phyloP scores from a whole-genome alignment of 2,113 vertebrate genomes.

The Nannospalax galili region DNA sequence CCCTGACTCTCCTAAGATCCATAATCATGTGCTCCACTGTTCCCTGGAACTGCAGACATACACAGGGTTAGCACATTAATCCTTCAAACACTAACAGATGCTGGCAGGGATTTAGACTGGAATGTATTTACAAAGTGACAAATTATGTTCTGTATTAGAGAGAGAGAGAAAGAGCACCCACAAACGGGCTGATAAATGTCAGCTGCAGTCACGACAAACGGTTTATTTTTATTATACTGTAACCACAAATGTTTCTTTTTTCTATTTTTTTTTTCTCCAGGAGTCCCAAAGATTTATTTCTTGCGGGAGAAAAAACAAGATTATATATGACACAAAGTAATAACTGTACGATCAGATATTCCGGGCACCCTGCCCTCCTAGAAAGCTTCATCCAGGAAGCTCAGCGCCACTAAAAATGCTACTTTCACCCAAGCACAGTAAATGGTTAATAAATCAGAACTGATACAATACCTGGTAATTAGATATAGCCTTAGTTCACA shows the following conservation, averaged over 20 bases:
- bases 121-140: slow-evolving; percentile 94
- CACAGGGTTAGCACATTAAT: slow-evolving; percentile 87
- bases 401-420: slow-evolving; percentile 78
- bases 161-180: slow-evolving; percentile 90
- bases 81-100: slow-evolving; percentile 91
- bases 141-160: slow-evolving; percentile 91
- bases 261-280: slow-evolving; percentile 60
- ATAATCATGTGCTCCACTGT: slow-evolving; percentile 79
- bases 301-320: slow-evolving; percentile 86
- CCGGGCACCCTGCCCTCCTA: slow-evolving; percentile 85
- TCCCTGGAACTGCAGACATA: slow-evolving; percentile 85
- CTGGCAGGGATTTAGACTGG: slow-evolving; percentile 91
- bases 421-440: slow-evolving; percentile 79
- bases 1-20: slow-evolving; percentile 79
- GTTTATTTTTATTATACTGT: slow-evolving; percentile 97
- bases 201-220: slow-evolving; percentile 91
- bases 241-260: slow-evolving; percentile 86
- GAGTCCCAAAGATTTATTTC: slow-evolving; percentile 89
- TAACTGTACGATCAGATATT: slow-evolving; percentile 88
- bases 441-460: slow-evolving; percentile 85
- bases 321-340: slow-evolving; percentile 90
- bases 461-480: slow-evolving; percentile 85
- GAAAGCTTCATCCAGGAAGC: slow-evolving; percentile 75
- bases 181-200: slow-evolving; percentile 95
- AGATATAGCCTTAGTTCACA: slow-evolving; percentile 77